phyloP scores from a whole-genome alignment of 1,140 invertebrate genomes.

The Zaprionus taronus region DNA sequence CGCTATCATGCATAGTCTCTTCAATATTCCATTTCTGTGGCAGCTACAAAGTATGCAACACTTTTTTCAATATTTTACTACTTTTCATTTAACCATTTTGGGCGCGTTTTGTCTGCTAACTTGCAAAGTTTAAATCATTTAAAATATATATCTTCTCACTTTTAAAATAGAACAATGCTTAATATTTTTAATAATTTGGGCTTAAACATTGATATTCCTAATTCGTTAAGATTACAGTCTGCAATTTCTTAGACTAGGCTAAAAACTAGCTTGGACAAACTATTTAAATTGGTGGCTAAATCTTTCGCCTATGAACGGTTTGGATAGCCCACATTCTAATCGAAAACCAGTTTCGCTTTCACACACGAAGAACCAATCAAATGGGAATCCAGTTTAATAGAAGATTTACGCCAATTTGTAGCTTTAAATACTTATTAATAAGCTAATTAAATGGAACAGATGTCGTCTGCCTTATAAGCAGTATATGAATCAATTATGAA shows the following conservation, averaged over 20 bases:
- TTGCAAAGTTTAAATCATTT: too few relatives aligned
- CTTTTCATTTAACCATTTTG: too few relatives aligned
- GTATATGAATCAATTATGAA: conserved; percentile 25
- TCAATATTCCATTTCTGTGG: not conserved
- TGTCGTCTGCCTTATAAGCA: conserved; percentile 16
- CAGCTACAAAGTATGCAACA: conserved; percentile 29
- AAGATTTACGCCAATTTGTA: conserved; percentile 31
- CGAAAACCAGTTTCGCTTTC: conserved; percentile 15
- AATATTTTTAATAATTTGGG: too few relatives aligned
- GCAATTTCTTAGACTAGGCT: not conserved
- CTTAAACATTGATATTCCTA: too few relatives aligned
- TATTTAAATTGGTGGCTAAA: not conserved
- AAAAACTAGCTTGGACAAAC: conserved; percentile 1
- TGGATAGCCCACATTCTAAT: conserved; percentile 34
- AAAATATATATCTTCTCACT: too few relatives aligned
- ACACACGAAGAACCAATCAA: conserved; percentile 10
- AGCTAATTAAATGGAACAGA: conserved; percentile 1
- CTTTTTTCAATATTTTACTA: not conserved
- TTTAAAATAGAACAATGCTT: too few relatives aligned
- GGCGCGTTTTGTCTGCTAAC: too few relatives aligned
- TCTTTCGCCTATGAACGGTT: not conserved
- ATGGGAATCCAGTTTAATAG: conserved; percentile 23
- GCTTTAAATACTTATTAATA: conserved; percentile 17
- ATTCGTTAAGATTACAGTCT: not conserved
- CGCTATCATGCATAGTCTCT: not conserved